Evolutionary conservation across 2,797 vertebrate species (phyloP), one percentile per base, ranked within the genome.

Genomic region (Microctenopoma lineatum): DNA sequence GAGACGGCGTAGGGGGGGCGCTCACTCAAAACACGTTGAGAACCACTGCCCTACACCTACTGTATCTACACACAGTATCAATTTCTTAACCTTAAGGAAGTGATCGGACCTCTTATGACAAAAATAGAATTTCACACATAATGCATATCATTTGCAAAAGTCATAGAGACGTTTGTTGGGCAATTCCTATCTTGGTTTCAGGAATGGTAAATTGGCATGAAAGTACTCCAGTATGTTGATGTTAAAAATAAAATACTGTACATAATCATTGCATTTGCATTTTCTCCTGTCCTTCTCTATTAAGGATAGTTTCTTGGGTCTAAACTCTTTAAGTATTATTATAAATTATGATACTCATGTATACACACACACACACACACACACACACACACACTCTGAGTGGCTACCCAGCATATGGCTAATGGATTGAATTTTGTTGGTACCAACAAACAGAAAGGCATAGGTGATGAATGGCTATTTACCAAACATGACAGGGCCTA

Each of bases 381-480:
- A 48, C 55, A 62, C 34, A 39, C 39, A 21, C 8, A n/a, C 55
- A 55, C 70, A 42, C 69, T 42, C 52, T 44, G 75, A 80, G 82
- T 76, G 84, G 81, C 80, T 79, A 79, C 63, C 66, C 62, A 66
- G 64, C 21, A 42, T 84, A 81, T 73, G 67, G 81, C 78, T 92
- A 92, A 91, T 92, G 89, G 83, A 91, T 89, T 92, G 85, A 79
- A 89, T 90, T 80, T 91, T 80, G 84, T 60, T 76, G 50, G 65
- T 85, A 56, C 72, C 78, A 83, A 88, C 78, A 67, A 71, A 66
- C 59, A 44, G 66, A 87, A 77, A 81, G 78, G 58, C 52, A 66
- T 58, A 48, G 4, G 66, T 93, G 91, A 94, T 90, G 82, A 92
- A 94, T 93, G 85, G 77, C 77, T 91, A 87, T 91, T 93, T 92